Evolutionary conservation across 2,888 invertebrate species (phyloP), one percentile per base, ranked within the genome.

Genomic region (Rhodophaea formosa): DNA sequence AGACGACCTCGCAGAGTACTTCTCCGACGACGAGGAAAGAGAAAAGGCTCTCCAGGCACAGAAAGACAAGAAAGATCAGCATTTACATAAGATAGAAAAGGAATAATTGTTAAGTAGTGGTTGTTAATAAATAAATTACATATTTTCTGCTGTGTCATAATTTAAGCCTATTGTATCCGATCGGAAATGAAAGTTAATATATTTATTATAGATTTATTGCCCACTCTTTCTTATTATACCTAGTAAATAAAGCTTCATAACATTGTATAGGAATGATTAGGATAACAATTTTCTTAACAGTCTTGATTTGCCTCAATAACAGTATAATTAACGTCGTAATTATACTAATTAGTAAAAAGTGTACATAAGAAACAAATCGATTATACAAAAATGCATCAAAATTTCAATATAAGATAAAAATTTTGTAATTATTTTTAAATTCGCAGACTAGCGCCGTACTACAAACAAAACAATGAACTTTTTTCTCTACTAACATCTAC

Each of bases 1-100:
- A 58, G 80, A 84, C 14, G 87, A 88, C 57, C 67, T 89, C 63
- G 85, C 86, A 0, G 92, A 92, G 71, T 92, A 91, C 68, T 92
- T 83, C 68, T 92, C 91, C 8, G 91, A 92, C n/a, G 91, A 92
- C 51, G 92, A 92, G 61, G 92, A 92, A 64, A 78, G 90, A 63
- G 85, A 84, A 53, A 88, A 86, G 57, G 90, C 90, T 0, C 61
- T 88, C 44, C 76, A 82, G 69, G 71, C 74, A 10, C 82, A 82
- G 46, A 86, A 82, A 66, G 83, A 86, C 23, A 87, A 86, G 62
- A 84, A 81, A 70, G 79, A 82, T 63, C 72, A 77, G 62, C 69
- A 76, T 56, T 72, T 79, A 69, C 69, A 77, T 65, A 79, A 83
- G 65, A 57, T 79, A 70, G 87, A 89, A 67, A 86, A 80, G 67